These are phyloP conservation scores for Aphaenogaster ashmeadi DNA, from an alignment of 1,140 invertebrate species.

Conservation along the genomic window DNA sequence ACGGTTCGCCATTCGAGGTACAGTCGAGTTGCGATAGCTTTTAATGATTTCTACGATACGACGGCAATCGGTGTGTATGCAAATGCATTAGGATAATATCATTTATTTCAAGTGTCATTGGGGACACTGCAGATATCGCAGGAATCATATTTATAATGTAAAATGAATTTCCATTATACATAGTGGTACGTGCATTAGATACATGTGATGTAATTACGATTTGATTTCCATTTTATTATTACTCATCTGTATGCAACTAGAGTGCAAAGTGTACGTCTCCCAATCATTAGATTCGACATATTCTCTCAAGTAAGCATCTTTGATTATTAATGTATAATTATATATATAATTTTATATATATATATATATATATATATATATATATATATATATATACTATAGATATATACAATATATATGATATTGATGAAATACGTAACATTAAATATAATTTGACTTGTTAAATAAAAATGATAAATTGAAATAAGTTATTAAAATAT, in stretches of 20 bases:
- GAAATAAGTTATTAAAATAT: not conserved
- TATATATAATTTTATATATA: not conserved
- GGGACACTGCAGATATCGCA: not conserved
- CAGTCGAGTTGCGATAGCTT: not conserved
- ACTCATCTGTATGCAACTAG: conserved; percentile 18
- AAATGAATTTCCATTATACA: conserved; percentile 29
- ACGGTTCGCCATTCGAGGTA: not conserved
- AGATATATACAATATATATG: not conserved
- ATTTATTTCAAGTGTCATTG: conserved; percentile 51
- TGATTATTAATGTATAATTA: conserved; percentile 19
- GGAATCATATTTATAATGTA: conserved; percentile 47
- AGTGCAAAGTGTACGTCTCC: conserved; percentile 11
- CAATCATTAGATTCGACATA: conserved; percentile 40
- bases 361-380: not conserved
- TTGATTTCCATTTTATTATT: conserved; percentile 52
- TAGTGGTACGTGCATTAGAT: not conserved
- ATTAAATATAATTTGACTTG: not conserved
- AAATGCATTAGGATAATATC: conserved; percentile 31
- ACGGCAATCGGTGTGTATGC: not conserved
- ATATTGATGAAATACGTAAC: not conserved
- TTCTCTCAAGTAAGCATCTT: not conserved
- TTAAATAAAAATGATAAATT: not conserved
- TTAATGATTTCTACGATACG: conserved; percentile 3
- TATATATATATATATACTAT: not conserved
- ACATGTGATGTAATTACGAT: conserved; percentile 42